Evolutionary conservation across 2,888 invertebrate genomes (phyloP).

Genomic region (Clistopyga incitator): DNA sequence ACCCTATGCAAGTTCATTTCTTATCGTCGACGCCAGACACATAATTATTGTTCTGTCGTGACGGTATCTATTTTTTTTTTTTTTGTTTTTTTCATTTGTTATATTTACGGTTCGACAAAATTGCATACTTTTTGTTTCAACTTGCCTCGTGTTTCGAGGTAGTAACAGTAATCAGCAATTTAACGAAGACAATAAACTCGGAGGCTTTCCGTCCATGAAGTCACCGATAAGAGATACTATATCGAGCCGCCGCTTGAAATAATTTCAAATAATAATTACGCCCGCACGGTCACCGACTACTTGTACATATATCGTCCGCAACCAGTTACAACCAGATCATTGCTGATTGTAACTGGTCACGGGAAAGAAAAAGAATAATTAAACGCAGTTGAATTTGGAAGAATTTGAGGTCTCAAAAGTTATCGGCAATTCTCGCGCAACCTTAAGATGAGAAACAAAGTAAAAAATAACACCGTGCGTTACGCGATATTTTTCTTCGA

Average conservation of each 20-base stretch:
- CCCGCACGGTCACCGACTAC: slow-evolving; percentile 5
- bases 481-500: background rate
- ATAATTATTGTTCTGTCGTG: background rate
- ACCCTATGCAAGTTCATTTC: slow-evolving; percentile 6
- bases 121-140: background rate
- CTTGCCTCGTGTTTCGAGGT: slow-evolving; percentile 10
- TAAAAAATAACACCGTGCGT: background rate
- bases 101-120: slow-evolving; percentile 5
- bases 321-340: slow-evolving; percentile 26
- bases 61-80: background rate
- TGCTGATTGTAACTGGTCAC: background rate
- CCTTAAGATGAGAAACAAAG: slow-evolving; percentile 13
- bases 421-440: slow-evolving; percentile 21
- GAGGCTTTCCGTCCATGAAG: slow-evolving; percentile 29
- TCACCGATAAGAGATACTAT: slow-evolving; percentile 50
- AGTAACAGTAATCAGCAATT: slow-evolving; percentile 40
- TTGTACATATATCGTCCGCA: background rate
- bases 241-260: slow-evolving; percentile 11
- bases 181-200: slow-evolving; percentile 40
- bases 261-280: slow-evolving; percentile 51
- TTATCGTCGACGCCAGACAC: background rate
- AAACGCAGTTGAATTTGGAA: slow-evolving; percentile 39
- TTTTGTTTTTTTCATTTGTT: no score
- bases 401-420: slow-evolving; percentile 13
- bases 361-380: slow-evolving; percentile 12